These are phyloP conservation scores for Drosophila equinoxialis DNA, from an alignment of 1,140 invertebrate genomes.

Conservation along the genomic window DNA sequence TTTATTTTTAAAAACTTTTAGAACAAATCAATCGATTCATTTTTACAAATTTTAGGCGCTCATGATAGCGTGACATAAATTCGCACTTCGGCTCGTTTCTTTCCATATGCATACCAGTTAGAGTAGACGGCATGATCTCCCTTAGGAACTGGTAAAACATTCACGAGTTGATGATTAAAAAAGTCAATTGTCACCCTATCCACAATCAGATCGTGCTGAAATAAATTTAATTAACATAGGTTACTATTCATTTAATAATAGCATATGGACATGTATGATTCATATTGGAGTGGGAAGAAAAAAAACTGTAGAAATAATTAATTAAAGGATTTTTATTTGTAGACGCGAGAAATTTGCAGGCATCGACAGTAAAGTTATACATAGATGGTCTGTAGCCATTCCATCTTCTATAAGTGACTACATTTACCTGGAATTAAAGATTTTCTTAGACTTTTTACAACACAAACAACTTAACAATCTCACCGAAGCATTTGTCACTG, in stretches of 20 bases:
- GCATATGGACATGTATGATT: conserved; percentile 30
- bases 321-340: conserved; percentile 18
- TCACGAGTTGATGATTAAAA: too few species aligned
- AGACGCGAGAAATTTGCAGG: conserved; percentile 11
- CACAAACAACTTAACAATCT: too few species aligned
- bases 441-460: too few species aligned
- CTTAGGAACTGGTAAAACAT: too few species aligned
- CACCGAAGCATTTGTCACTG: not conserved
- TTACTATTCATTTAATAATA: too few species aligned
- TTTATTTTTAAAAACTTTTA: too few species aligned
- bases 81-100: not conserved
- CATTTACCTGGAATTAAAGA: not conserved
- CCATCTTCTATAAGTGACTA: too few species aligned
- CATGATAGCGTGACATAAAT: too few species aligned
- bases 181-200: not conserved
- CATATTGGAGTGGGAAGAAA: conserved; percentile 11
- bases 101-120: not conserved
- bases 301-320: not conserved
- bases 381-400: conserved; percentile 37
- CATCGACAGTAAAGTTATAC: conserved; percentile 32
- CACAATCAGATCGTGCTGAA: not conserved
- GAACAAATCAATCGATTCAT: too few species aligned
- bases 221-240: not conserved
- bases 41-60: too few species aligned
- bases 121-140: not conserved